Evolutionary conservation across 2,113 vertebrate genomes (phyloP).

Genomic region (Salvelinus namaycush): DNA sequence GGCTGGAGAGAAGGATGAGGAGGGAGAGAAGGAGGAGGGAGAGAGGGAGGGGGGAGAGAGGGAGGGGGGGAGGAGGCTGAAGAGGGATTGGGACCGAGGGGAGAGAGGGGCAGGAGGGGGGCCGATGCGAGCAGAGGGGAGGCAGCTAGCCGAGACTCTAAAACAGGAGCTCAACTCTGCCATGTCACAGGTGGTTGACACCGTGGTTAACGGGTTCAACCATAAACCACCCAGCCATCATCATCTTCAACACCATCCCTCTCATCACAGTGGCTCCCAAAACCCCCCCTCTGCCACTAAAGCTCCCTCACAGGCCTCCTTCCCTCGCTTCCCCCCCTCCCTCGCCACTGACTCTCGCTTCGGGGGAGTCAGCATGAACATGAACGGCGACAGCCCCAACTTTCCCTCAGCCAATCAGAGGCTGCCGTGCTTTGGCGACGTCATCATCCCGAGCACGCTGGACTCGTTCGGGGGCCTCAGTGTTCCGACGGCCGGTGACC

Average conservation of each 20-base stretch:
- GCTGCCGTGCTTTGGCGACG: constrained; percentile 95
- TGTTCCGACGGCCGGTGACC: constrained; percentile 85
- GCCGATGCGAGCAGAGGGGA: constrained; percentile 81
- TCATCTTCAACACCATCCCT: constrained; percentile 82
- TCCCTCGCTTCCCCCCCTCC: constrained; percentile 64
- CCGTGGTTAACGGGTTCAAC: constrained; percentile 96
- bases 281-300: constrained; percentile 78
- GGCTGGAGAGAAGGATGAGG: constrained; percentile 76
- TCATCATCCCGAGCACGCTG: constrained; percentile 91
- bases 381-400: constrained; percentile 88
- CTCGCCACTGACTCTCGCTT: constrained; percentile 64
- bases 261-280: constrained; percentile 61
- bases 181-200: constrained; percentile 98
- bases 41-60: constrained; percentile 77
- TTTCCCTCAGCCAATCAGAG: constrained; percentile 92
- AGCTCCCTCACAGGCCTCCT: constrained; percentile 74
- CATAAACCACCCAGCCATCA: constrained; percentile 80
- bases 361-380: constrained; percentile 34
- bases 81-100: constrained; percentile 75
- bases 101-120: constrained; percentile 79
- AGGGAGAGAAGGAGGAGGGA: constrained; percentile 77
- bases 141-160: constrained; percentile 92
- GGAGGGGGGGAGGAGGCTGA: constrained; percentile 78
- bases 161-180: constrained; percentile 98
- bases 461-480: constrained; percentile 83